Base-by-base conservation (phyloP, 2,888 invertebrate species). In the Mythimna impura region DNA sequence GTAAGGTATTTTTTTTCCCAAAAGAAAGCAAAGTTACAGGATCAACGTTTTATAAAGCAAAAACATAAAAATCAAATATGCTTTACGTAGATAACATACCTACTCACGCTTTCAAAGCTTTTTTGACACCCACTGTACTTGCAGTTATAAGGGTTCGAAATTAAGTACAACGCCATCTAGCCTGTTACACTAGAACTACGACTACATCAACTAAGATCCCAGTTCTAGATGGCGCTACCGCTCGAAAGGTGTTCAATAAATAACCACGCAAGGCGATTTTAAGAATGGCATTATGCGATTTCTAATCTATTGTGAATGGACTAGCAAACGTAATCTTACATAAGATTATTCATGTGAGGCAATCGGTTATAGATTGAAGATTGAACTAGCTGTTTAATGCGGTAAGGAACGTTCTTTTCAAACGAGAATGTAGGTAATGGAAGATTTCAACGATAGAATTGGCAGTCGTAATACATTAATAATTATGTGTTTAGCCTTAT, bases 271-370 rank as follows among this genome's bases (percentile, higher is more conserved):
- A 66, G 36, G 66, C 63, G 73, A 77, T 78, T 81, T 83, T 72
- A 70, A 69, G 75, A 78, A 72, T 66, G 55, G 30, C 71, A 76
- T 77, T 82, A 78, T 71, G 54, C 74, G 83, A 85, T 85, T 85
- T 85, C 85, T 83, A 85, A 81, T 83, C 78, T 75, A 85, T 81
- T 80, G 85, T 81, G 78, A 76, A 71, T 69, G 40, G 62, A 57
- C 66, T 34, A 63, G 58, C 54, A 36, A 79, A 62, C 76, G 78
- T 62, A 73, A 78, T 36, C 50, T 85, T 85, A 78, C 55, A 63
- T 78, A 85, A 85, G 57, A 66, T 70, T 71, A 62, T 22, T 69
- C 69, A 79, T 73, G 71, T 85, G 79, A 81, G 57, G 81, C 62
- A 78, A 79, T 71, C 47, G 17, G 20, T 12, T 78, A 66, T 55